Conservation (phyloP, 1,140 invertebrate species). For the Hylyphantes graminicola region DNA sequence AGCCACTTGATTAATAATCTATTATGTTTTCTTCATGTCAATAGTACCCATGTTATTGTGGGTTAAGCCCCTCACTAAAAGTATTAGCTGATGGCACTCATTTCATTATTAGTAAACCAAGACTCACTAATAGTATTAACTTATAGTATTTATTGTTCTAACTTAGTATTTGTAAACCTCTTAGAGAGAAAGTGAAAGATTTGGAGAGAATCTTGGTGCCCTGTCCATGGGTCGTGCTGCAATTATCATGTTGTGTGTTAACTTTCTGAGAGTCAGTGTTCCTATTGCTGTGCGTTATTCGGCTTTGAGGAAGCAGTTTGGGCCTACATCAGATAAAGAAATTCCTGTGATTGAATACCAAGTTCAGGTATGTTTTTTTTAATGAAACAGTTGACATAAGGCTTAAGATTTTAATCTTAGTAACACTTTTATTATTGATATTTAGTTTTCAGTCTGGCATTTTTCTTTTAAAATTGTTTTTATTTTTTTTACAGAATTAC, state of each 20-base stretch:
- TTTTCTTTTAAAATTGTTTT: neutral
- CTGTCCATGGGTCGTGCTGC: slow-evolving; percentile 85
- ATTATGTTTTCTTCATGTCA: too few relatives aligned
- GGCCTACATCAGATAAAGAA: slow-evolving; percentile 75
- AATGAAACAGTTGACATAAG: neutral
- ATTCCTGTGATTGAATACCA: slow-evolving; percentile 91
- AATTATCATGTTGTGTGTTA: slow-evolving; percentile 76
- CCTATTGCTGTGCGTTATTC: slow-evolving; percentile 92
- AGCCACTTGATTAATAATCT: too few relatives aligned
- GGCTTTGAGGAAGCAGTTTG: slow-evolving; percentile 89
- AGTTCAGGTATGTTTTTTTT: slow-evolving; percentile 73
- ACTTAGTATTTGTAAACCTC: neutral
- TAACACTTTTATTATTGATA: neutral
- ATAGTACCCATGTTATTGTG: too few relatives aligned
- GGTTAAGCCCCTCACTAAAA: too few relatives aligned
- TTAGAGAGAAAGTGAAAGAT: slow-evolving; percentile 79
- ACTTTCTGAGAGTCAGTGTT: slow-evolving; percentile 78
- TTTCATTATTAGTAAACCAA: too few relatives aligned
- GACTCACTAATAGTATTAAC: too few relatives aligned
- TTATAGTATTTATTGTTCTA: too few relatives aligned
- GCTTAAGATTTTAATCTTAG: neutral
- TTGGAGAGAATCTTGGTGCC: slow-evolving; percentile 83
- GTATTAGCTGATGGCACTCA: too few relatives aligned
- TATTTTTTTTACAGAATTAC: neutral
- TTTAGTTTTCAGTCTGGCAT: neutral